These are phyloP conservation scores for Urocitellus parryii DNA, from an alignment of 2,113 vertebrate species.

Conservation along the genomic window DNA sequence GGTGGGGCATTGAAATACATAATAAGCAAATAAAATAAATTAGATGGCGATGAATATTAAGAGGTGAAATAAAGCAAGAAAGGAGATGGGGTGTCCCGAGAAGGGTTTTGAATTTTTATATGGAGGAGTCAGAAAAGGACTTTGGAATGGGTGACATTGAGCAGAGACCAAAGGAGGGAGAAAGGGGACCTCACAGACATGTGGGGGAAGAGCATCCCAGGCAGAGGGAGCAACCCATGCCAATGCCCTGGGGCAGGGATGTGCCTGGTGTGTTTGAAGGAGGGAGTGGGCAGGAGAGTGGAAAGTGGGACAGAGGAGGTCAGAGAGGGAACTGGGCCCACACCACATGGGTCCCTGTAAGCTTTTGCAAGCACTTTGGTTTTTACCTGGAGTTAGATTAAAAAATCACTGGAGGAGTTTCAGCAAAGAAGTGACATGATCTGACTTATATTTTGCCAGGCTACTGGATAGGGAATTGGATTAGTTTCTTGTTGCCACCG, in stretches of 20 bases:
- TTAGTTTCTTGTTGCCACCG: neutral
- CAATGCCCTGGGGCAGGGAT: neutral
- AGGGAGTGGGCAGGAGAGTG: neutral
- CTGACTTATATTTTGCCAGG: neutral
- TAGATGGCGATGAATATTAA: neutral
- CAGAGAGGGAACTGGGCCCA: neutral
- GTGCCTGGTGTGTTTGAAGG: neutral
- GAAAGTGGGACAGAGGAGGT: neutral
- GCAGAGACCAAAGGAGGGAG: neutral
- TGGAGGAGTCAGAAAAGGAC: neutral
- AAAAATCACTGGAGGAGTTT: neutral
- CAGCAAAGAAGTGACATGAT: neutral
- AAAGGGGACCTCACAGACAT: neutral
- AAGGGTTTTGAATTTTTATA: neutral
- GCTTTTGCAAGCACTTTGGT: neutral
- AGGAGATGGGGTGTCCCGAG: rapidly evolving
- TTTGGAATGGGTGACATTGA: neutral
- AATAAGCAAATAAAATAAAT: neutral
- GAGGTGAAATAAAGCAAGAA: neutral
- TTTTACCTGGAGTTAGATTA: neutral
- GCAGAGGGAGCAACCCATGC: neutral
- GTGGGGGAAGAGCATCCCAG: neutral
- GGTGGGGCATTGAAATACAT: neutral
- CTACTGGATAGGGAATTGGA: neutral
- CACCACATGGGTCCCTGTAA: rapidly evolving